Conservation (phyloP, 2,797 vertebrate genomes). For the Myiotriccus ornatus region DNA sequence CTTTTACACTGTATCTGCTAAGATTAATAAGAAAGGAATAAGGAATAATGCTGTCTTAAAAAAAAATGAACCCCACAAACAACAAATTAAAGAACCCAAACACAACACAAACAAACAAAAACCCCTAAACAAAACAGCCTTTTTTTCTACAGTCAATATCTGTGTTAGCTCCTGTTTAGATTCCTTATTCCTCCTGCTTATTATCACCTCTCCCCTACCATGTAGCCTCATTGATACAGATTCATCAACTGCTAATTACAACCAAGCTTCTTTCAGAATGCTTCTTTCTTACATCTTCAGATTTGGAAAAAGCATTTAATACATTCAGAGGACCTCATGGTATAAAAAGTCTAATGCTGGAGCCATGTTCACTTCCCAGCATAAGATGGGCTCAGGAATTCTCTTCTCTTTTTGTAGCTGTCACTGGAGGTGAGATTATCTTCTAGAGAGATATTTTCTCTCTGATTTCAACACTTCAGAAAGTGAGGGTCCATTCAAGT, state of each 20-base stretch:
- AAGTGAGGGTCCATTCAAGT: neutral
- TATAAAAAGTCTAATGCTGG: neutral
- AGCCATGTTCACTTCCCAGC: fast-evolving
- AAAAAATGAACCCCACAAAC: neutral
- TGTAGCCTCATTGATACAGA: neutral
- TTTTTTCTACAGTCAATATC: neutral
- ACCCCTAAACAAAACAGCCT: fast-evolving
- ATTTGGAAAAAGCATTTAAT: neutral
- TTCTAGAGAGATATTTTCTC: neutral
- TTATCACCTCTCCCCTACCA: fast-evolving
- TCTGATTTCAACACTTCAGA: neutral
- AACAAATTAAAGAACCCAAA: fast-evolving
- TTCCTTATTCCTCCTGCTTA: neutral
- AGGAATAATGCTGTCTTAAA: neutral
- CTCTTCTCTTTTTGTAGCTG: neutral
- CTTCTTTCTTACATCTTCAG: neutral
- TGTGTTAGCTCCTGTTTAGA: neutral
- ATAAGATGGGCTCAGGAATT: neutral
- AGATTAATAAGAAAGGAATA: neutral
- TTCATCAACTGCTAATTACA: neutral
- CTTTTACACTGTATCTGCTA: neutral
- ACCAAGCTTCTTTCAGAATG: neutral
- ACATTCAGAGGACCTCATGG: neutral
- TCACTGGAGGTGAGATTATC: neutral
- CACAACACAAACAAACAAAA: too few relatives aligned